Percentiles rank a stretch among this genome's conserved stretches.
phyloP scores from a whole-genome alignment of 2,113 vertebrate genomes.

The Amphilophus citrinellus region DNA sequence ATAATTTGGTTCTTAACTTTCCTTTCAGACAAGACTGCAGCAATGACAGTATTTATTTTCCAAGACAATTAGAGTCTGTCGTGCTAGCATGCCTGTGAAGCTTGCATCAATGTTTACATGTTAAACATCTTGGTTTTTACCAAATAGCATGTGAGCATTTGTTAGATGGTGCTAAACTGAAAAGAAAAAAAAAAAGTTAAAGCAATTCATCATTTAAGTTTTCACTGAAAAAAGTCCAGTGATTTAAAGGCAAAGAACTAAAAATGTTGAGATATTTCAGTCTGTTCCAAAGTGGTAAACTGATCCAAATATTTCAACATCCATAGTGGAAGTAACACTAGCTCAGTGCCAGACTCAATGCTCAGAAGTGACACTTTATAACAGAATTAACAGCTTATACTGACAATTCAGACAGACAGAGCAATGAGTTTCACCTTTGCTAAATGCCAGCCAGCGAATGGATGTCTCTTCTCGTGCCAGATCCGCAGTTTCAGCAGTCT shows the following conservation, averaged over 20 bases:
- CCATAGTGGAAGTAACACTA: neutral
- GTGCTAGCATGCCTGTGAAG: neutral
- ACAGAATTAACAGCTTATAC: neutral
- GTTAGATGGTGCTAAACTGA: neutral
- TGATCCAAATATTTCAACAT: neutral
- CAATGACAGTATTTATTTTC: neutral
- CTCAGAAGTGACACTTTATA: neutral
- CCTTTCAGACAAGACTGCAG: neutral
- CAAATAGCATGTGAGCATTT: neutral
- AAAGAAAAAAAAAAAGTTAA: neutral
- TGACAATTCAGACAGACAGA: conserved; percentile 8
- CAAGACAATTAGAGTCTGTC: too few relatives aligned
- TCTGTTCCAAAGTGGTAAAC: neutral
- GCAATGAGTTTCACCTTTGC: conserved; percentile 84
- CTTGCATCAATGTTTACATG: too few relatives aligned
- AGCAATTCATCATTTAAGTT: neutral
- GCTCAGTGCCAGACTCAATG: neutral
- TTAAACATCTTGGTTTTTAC: neutral
- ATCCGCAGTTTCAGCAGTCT: conserved; percentile 89
- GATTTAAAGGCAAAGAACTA: neutral
- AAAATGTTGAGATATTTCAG: neutral
- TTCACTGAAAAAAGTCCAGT: neutral
- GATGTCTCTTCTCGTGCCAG: conserved; percentile 93
- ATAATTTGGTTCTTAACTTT: neutral
- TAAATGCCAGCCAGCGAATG: conserved; percentile 97